Evolutionary conservation across 1,140 invertebrate species (phyloP).

Genomic region (Amphibalanus amphitrite): DNA sequence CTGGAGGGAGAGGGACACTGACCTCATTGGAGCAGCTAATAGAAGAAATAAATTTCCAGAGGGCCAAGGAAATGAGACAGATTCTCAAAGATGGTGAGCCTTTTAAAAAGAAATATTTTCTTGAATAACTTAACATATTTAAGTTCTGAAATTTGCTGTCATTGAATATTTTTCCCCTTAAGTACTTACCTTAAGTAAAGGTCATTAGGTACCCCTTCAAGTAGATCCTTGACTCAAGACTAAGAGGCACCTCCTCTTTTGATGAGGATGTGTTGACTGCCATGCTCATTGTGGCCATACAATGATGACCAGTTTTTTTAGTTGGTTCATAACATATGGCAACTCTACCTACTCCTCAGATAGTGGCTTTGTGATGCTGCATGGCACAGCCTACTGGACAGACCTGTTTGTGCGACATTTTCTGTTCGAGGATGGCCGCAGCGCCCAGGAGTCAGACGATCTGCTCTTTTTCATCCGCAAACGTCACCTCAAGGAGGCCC

Average conservation of each 20-base stretch:
- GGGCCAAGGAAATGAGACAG: constrained; percentile 73
- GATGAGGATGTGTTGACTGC: neutral
- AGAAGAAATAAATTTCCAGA: constrained; percentile 76
- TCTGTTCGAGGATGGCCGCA: constrained; percentile 63
- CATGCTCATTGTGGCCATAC: too few species aligned
- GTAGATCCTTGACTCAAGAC: neutral
- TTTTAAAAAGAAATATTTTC: too few species aligned
- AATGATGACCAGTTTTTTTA: too few species aligned
- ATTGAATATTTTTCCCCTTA: neutral
- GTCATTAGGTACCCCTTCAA: neutral
- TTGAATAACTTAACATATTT: too few species aligned
- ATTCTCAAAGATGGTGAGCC: constrained; percentile 52
- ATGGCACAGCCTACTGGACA: constrained; percentile 89
- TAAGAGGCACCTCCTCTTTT: neutral
- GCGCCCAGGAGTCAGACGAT: constrained; percentile 72
- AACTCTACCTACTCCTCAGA: too few species aligned
- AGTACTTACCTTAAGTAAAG: neutral
- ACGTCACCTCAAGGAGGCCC: constrained; percentile 46
- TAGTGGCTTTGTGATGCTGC: constrained; percentile 71
- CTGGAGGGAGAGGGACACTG: constrained; percentile 22
- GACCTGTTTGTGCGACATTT: constrained; percentile 89
- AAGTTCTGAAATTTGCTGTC: neutral
- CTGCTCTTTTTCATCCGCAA: constrained; percentile 90
- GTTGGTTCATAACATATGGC: too few species aligned
- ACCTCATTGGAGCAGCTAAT: constrained; percentile 66